A percentile compares a stretch with the other conserved stretches of the same genome.
Conservation (phyloP, 1,140 invertebrate species). For the Brachionus sp. region DNA sequence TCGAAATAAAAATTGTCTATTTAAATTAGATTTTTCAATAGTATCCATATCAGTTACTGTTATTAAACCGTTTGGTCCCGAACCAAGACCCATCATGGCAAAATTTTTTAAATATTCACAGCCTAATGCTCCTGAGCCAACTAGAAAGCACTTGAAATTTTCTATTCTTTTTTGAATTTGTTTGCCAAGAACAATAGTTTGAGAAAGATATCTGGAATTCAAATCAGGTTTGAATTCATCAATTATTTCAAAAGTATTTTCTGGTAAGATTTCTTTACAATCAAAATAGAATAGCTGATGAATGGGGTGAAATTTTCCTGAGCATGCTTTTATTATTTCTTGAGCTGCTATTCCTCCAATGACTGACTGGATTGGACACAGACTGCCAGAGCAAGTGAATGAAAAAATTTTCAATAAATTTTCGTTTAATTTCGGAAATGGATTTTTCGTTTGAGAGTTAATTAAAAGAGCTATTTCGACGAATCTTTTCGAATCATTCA, state of each 20-base stretch:
- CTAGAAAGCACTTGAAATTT: conserved; percentile 74
- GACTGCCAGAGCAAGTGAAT: conserved; percentile 68
- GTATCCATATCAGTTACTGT: conserved; percentile 97
- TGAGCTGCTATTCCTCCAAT: conserved; percentile 93
- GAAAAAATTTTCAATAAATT: conserved; percentile 68
- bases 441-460: background rate
- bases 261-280: conserved; percentile 85
- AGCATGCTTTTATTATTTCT: conserved; percentile 85
- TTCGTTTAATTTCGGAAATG: conserved; percentile 69
- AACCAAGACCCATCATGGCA: conserved; percentile 90
- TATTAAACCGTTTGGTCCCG: conserved; percentile 64
- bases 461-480: background rate
- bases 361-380: conserved; percentile 87
- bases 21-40: conserved; percentile 97
- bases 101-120: conserved; percentile 98
- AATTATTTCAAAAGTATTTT: conserved; percentile 56
- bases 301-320: conserved; percentile 92
- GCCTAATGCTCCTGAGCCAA: conserved; percentile 92
- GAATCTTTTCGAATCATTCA: background rate
- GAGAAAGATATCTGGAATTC: conserved; percentile 75
- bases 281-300: conserved; percentile 94
- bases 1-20: conserved; percentile 95
- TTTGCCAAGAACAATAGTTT: conserved; percentile 85
- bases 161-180: conserved; percentile 80
- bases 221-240: background rate